These are phyloP conservation scores for Parochlus steinenii DNA, from an alignment of 2,888 invertebrate species.

Conservation along the genomic window DNA sequence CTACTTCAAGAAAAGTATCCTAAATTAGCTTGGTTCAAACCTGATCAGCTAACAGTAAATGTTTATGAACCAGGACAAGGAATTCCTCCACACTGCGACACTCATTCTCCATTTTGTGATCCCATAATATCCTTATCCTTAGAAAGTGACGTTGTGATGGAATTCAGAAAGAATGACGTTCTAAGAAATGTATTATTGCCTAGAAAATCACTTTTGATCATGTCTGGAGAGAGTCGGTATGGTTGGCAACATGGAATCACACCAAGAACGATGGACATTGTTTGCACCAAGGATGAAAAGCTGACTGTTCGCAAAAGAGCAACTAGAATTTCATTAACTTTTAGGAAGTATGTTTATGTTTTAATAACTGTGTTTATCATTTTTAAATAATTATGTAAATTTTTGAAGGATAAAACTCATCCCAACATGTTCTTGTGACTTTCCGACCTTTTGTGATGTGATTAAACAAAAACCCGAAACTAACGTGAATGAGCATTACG, in stretches of 20 bases:
- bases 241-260: conserved; percentile 81
- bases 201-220: conserved; percentile 54
- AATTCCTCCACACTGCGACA: conserved; percentile 88
- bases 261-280: conserved; percentile 61
- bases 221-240: conserved; percentile 65
- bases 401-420: background rate
- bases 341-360: conserved; percentile 37
- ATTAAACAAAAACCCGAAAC: conserved; percentile 17
- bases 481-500: conserved; percentile 16
- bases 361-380: conserved; percentile 21
- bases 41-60: conserved; percentile 77
- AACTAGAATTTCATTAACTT: conserved; percentile 72
- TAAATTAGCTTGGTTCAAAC: conserved; percentile 32
- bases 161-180: conserved; percentile 50
- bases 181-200: conserved; percentile 47
- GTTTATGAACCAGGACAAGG: conserved; percentile 73
- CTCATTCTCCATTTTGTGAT: conserved; percentile 83
- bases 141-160: conserved; percentile 71
- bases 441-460: conserved; percentile 50
- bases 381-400: too few relatives aligned
- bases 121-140: conserved; percentile 77
- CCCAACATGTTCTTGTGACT: conserved; percentile 47
- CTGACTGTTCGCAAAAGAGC: conserved; percentile 36
- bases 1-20: conserved; percentile 30
- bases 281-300: conserved; percentile 36